Conservation (phyloP, 2,888 invertebrate genomes). For the Priocnemis perturbator region DNA sequence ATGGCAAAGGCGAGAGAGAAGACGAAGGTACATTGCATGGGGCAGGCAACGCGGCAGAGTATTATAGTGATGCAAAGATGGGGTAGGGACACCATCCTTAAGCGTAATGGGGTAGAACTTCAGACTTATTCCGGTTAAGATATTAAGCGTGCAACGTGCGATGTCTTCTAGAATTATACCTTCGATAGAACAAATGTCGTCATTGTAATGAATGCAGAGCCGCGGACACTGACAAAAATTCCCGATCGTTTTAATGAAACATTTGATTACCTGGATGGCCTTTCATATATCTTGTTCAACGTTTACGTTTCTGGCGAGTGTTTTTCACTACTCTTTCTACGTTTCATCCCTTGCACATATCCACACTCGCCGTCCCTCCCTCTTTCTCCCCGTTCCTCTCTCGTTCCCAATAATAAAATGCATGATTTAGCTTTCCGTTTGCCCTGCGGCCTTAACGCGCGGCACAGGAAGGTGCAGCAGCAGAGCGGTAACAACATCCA, state of each 20-base stretch:
- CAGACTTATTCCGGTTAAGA: slow-evolving; percentile 66
- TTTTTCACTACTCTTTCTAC: slow-evolving; percentile 12
- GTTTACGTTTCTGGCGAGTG: slow-evolving; percentile 35
- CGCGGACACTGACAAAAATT: background rate
- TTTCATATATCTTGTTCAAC: background rate
- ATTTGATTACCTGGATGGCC: too few species aligned
- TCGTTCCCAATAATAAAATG: slow-evolving; percentile 66
- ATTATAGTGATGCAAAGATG: slow-evolving; percentile 62
- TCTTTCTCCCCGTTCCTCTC: slow-evolving; percentile 26
- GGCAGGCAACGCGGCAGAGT: slow-evolving; percentile 50
- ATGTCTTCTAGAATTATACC: slow-evolving; percentile 31
- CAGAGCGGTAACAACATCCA: slow-evolving; percentile 24
- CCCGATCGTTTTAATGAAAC: too few species aligned
- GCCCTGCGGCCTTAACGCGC: slow-evolving; percentile 23
- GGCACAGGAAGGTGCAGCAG: slow-evolving; percentile 13
- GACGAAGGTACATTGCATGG: slow-evolving; percentile 54
- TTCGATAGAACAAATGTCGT: slow-evolving; percentile 2
- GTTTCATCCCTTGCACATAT: too few species aligned
- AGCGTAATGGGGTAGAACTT: slow-evolving; percentile 67
- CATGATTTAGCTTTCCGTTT: slow-evolving; percentile 70
- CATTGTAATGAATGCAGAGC: background rate
- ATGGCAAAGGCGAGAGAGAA: slow-evolving; percentile 52
- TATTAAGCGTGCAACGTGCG: slow-evolving; percentile 59
- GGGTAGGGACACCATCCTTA: slow-evolving; percentile 62
- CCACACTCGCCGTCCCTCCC: too few species aligned